Evolutionary conservation across 2,888 invertebrate species (phyloP).

Genomic region (Nebria salina): DNA sequence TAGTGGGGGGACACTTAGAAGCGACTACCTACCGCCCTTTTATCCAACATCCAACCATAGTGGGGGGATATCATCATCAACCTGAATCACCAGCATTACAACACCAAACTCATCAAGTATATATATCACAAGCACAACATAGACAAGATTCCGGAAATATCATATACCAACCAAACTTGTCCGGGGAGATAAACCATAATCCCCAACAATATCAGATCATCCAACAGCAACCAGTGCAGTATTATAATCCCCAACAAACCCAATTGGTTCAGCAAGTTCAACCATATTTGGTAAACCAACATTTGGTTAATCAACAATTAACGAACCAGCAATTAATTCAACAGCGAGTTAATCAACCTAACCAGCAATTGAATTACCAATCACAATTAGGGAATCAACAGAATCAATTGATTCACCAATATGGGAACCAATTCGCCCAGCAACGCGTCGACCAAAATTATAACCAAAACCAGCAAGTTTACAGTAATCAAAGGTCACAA

Average conservation of each 20-base stretch:
- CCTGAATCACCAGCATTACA: constrained; percentile 48
- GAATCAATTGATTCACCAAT: constrained; percentile 16
- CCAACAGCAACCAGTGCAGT: constrained; percentile 48
- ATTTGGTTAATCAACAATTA: constrained; percentile 32
- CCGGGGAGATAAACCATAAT: constrained; percentile 29
- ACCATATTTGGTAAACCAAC: constrained; percentile 24
- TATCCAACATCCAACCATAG: constrained; percentile 47
- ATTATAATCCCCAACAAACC: constrained; percentile 23
- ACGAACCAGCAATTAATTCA: constrained; percentile 38
- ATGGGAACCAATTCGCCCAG: not conserved
- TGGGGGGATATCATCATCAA: constrained; percentile 47
- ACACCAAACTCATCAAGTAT: constrained; percentile 50
- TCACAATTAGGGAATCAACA: constrained; percentile 53
- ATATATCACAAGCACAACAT: constrained; percentile 49
- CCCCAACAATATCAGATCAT: constrained; percentile 55
- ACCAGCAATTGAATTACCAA: constrained; percentile 53
- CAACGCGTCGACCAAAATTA: constrained; percentile 16
- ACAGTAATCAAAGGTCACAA: constrained; percentile 19
- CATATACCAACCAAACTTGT: constrained; percentile 52
- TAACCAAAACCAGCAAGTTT: constrained; percentile 20
- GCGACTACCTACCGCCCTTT: constrained; percentile 62
- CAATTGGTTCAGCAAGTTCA: constrained; percentile 28
- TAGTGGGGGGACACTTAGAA: constrained; percentile 58
- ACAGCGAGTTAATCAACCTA: constrained; percentile 12
- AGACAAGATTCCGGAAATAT: constrained; percentile 51